Percentiles rank a stretch among this genome's conserved stretches.
These are phyloP conservation scores for Chlorospingus semifuscus DNA, from an alignment of 2,797 vertebrate species.

Conservation along the genomic window DNA sequence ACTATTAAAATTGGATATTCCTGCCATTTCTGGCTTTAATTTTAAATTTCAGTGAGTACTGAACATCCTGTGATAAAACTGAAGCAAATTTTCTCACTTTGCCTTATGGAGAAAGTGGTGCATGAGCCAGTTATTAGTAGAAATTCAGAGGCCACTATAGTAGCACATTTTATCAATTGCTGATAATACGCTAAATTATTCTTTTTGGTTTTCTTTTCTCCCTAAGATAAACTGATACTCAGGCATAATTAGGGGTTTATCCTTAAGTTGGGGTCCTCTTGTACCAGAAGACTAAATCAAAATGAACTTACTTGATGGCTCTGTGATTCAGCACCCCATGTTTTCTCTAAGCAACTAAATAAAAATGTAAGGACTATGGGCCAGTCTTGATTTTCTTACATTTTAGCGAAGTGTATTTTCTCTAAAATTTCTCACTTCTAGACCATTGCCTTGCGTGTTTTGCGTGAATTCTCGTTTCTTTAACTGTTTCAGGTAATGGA, in stretches of 20 bases:
- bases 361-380: not conserved
- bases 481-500: constrained; percentile 88
- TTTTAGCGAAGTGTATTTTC: not conserved
- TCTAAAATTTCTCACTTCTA: not conserved
- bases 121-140: not conserved
- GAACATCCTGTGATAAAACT: not conserved
- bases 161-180: not conserved
- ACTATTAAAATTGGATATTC: not conserved
- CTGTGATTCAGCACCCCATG: not conserved
- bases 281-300: not conserved
- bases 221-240: not conserved
- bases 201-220: not conserved
- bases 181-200: not conserved
- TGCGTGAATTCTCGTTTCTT: constrained; percentile 15
- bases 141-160: not conserved
- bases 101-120: not conserved
- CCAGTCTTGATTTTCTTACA: not conserved
- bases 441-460: not conserved
- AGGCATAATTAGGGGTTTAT: not conserved
- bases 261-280: not conserved
- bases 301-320: not conserved
- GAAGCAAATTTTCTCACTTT: not conserved
- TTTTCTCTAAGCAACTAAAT: not conserved
- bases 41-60: not conserved
- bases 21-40: not conserved